phyloP scores from a whole-genome alignment of 2,888 invertebrate species.

The Agonopterix heracliana region DNA sequence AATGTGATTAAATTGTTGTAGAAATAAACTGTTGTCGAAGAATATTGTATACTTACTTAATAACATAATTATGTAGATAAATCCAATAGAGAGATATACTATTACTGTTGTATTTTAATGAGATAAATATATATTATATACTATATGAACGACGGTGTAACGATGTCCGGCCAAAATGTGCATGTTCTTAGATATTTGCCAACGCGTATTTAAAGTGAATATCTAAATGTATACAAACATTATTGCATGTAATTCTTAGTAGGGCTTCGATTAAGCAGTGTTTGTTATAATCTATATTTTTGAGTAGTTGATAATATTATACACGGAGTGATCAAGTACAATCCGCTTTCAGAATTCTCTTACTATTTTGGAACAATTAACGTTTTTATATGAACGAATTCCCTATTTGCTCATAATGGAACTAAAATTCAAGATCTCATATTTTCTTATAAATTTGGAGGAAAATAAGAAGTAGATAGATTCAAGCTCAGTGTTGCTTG shows the following conservation, averaged over 20 bases:
- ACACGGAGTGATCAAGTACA: slow-evolving; percentile 61
- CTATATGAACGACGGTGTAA: slow-evolving; percentile 50
- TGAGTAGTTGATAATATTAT: slow-evolving; percentile 29
- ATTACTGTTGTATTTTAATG: slow-evolving; percentile 68
- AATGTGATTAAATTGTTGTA: slow-evolving; percentile 74
- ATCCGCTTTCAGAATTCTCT: slow-evolving; percentile 43
- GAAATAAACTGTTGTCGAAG: slow-evolving; percentile 61
- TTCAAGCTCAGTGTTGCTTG: too few species aligned
- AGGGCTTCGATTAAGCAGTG: slow-evolving; percentile 44
- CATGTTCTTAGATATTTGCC: slow-evolving; percentile 57
- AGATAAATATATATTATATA: slow-evolving; percentile 24
- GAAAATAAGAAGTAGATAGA: too few species aligned
- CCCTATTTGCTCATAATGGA: slow-evolving; percentile 64
- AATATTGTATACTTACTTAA: slow-evolving; percentile 57
- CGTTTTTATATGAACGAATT: slow-evolving; percentile 58
- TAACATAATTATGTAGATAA: slow-evolving; percentile 62
- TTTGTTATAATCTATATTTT: slow-evolving; percentile 24
- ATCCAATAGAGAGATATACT: slow-evolving; percentile 66
- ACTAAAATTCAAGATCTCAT: slow-evolving; percentile 72
- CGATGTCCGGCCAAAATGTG: slow-evolving; percentile 67
- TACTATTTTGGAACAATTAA: slow-evolving; percentile 45
- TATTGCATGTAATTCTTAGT: slow-evolving; percentile 47
- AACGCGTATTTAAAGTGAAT: slow-evolving; percentile 48
- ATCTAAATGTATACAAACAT: slow-evolving; percentile 43
- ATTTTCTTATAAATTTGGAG: slow-evolving; percentile 22